Evolutionary conservation across 2,113 vertebrate genomes (phyloP), one percentile per base, ranked within the genome.

Genomic region (Tetrao urogallus): DNA sequence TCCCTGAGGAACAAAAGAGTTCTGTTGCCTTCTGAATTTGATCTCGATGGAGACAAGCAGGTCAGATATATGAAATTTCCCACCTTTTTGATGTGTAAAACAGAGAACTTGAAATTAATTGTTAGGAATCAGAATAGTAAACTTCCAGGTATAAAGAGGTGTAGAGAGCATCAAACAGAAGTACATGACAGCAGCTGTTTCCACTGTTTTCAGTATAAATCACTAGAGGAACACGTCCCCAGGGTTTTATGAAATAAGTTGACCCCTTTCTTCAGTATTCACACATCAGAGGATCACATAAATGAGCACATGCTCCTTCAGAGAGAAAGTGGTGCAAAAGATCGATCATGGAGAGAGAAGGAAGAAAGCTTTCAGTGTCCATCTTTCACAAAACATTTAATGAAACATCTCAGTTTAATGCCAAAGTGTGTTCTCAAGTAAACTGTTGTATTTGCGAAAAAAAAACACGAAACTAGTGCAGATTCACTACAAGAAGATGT

Each of bases 401-500:
- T 54, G 65, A 47, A 74, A 5, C 2, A 58, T 4, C 0, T 45
- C 69, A 50, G 13, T 36, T 20, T 90, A 72, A 69, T 58, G 15
- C 16, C 54, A 67, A 2, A 9, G 24, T 25, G 8, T 71, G 19
- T 50, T 91, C 25, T 19, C 38, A 54, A 36, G 7, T 43, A 84
- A 57, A 6, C 10, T 28, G 36, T 38, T 60, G 32, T 3, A 11
- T 70, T 72, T 80, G 24, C 58, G 43, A n/a, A 60, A 70, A 70
- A 38, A 38, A 38, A 38, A 38, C n/a, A 38, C 38, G 10, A 38
- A 10, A 18, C 20, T 48, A 21, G 21, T 17, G 8, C 0, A 1
- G 28, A 5, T 32, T 70, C 0, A 0, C 12, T 50, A 4, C 7
- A 30, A 6, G 40, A 34, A 43, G 70, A 42, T 12, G 11, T 2